Base-by-base conservation (phyloP, 2,797 vertebrate species). In the Bufotes viridis region DNA sequence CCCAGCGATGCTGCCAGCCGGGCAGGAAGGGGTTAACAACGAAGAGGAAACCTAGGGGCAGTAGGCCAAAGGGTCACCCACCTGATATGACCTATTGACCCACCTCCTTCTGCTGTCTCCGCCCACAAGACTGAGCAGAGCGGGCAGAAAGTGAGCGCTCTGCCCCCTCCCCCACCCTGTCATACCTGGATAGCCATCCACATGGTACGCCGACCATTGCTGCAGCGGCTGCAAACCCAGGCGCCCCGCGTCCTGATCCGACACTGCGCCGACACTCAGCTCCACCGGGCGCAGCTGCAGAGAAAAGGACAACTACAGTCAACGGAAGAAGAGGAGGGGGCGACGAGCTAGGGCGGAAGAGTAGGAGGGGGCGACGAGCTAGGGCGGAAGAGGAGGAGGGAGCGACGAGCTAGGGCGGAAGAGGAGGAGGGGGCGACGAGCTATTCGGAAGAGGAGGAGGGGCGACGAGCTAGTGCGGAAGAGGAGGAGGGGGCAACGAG, bases 1-100 rank as follows among this genome's bases (percentile, higher is more conserved):
- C 93, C 98, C 98, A 99, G 92, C 96, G 95, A 82, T 93, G 92
- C 87, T 99, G 97, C 85, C 94, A 96, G 75, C 96, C 96, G 3
- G 93, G 93, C 74, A 97, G 95, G 91, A 99, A 99, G 0, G 98
- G 98, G 90, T 99, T 96, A 11, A 93, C 91, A 91, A 99, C 97
- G 90, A 98, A 98, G 90, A 99, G 95, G 94, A 99, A 99, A 12
- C 97, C 97, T 98, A 87, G 34, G 22, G 2, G 82, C 26, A 90
- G 34, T 42, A 42, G 24, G 4, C 87, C 10, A 74, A 12, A 74
- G 18, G 2, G 10, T 74, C 42, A 74, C 17, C 18, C 70, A 74
- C 7, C 34, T 34, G 22, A 70, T 17, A 7, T 7, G 26, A 72
- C 17, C 1, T 8, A 17, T 3, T 6, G 24, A 67, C 22, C 65